Base-by-base conservation (phyloP, 2,113 vertebrate species). In the Copsychus sechellarum region DNA sequence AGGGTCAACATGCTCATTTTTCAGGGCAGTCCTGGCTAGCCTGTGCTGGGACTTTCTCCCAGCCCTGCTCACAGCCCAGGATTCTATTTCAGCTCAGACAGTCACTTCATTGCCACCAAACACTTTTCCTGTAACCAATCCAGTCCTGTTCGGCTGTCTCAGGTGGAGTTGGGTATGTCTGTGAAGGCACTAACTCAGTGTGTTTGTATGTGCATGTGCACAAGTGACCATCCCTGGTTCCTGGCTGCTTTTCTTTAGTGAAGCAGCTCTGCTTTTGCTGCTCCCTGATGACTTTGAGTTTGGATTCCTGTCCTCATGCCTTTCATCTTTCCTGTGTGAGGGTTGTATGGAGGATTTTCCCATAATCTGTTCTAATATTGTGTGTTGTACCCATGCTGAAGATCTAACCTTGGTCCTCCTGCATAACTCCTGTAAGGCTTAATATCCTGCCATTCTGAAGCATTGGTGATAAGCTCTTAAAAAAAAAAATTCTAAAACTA, bases 21-120 rank as follows among this genome's bases (percentile, higher is more conserved):
- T 69, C 50, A 81, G 54, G 58, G 4, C 26, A 62, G 8, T 25
- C 7, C 28, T 70, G 45, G 14, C 21, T 2, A 3, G 2, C 8
- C 8, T 7, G 11, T 81, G 23, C 19, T 2, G 1, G 20, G 12
- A 4, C 24, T 81, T 11, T 25, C 15, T 51, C 33, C 33, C 25
- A 71, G 25, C 8, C 5, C 33, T 4, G 29, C 4, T 28, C 29
- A 20, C 0, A 0, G 38, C 22, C 15, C 47, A 80, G 54, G 43
- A 45, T 34, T 18, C 22, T 1, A 0, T 71, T 90, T 36, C 60
- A 58, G 25, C 11, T 28, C 26, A 53, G 33, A 22, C 23, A 15
- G 22, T 43, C 42, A 50, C 28, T 73, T 85, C 9, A 3, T 14
- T 69, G 21, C 34, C 34, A 57, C 56, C 36, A 74, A 38, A n/a